phyloP scores from a whole-genome alignment of 2,797 vertebrate species.

The Cercopithecus hamlyni region DNA sequence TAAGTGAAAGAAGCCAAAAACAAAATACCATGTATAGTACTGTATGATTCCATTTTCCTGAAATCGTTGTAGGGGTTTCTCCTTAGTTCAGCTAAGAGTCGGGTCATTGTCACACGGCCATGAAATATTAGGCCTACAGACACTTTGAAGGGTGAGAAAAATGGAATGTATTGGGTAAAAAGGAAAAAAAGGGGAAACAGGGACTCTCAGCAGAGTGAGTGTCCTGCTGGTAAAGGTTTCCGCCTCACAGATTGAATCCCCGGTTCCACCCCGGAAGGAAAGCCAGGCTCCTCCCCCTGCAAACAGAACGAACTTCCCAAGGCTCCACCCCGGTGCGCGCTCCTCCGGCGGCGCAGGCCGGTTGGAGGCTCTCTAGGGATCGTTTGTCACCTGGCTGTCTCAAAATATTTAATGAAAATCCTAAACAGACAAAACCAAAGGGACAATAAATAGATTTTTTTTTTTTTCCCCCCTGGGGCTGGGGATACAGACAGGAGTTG shows the following conservation, averaged over 20 bases:
- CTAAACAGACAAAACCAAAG: not conserved
- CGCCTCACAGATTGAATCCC: not conserved
- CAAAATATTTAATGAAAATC: not conserved
- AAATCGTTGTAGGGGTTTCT: not conserved
- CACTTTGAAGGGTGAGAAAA: not conserved
- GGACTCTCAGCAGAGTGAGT: not conserved
- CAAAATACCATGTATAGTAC: not conserved
- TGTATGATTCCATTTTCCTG: not conserved
- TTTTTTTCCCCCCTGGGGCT: not conserved
- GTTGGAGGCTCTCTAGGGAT: not conserved
- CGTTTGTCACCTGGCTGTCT: not conserved
- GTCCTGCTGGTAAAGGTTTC: not conserved
- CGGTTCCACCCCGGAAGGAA: not conserved
- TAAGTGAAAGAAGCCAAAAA: not conserved
- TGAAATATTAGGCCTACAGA: not conserved
- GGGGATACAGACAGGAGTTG: not conserved
- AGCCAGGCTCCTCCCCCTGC: not conserved
- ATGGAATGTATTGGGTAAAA: not conserved
- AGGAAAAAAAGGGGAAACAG: not conserved
- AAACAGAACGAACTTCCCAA: not conserved
- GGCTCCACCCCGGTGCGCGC: rapidly evolving
- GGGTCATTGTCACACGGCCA: not conserved
- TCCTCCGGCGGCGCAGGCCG: no score
- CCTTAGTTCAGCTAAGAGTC: not conserved
- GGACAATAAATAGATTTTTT: not conserved